Evolutionary conservation across 2,797 vertebrate species (phyloP).

Genomic region (Anguilla obscura): DNA sequence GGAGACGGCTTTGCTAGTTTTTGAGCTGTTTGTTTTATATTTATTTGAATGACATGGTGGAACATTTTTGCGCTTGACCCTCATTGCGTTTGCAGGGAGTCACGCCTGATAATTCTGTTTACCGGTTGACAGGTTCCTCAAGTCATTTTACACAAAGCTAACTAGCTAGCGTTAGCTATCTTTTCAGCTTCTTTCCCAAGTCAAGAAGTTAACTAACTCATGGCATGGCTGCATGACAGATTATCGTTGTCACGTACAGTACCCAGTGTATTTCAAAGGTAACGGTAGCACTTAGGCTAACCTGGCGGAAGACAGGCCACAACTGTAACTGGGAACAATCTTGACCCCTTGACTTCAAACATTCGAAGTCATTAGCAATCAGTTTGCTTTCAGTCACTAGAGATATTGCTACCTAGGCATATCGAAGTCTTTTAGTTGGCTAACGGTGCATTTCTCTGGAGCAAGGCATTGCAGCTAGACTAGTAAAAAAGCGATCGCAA

Average conservation of each 20-base stretch:
- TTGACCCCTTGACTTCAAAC: not conserved
- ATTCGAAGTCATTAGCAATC: not conserved
- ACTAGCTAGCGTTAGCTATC: not conserved
- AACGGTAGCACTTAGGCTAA: not conserved
- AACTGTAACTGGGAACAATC: not conserved
- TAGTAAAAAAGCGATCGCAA: not conserved
- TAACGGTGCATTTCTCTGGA: not conserved
- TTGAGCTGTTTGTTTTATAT: not conserved
- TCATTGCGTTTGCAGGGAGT: not conserved
- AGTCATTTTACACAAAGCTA: not conserved
- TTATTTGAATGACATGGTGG: not conserved
- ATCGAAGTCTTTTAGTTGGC: not conserved
- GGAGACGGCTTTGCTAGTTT: not conserved
- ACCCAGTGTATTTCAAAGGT: not conserved
- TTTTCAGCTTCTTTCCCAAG: not conserved
- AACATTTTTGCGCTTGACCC: not conserved
- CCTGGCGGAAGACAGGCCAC: not conserved
- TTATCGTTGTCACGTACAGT: not conserved
- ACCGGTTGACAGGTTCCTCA: not conserved
- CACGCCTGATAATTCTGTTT: not conserved
- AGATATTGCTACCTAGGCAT: not conserved
- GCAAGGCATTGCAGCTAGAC: not conserved
- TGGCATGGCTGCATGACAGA: no score
- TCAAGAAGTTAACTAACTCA: not conserved
- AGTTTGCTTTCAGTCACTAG: not conserved